Evolutionary conservation across 1,140 invertebrate genomes (phyloP).

Genomic region (Adelges cooleyi): DNA sequence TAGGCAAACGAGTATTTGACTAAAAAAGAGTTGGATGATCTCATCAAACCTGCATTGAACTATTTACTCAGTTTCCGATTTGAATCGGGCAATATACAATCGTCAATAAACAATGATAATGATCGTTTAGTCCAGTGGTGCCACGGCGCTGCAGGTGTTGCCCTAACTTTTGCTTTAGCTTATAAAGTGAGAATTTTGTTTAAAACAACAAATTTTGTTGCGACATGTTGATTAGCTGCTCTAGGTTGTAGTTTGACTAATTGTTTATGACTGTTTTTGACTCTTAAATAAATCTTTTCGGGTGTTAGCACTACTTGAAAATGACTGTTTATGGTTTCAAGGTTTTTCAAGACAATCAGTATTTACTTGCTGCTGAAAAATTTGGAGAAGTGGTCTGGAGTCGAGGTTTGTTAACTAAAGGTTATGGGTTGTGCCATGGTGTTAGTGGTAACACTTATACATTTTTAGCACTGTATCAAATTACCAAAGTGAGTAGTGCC

Average conservation of each 20-base stretch:
- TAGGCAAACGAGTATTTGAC: slow-evolving; percentile 16
- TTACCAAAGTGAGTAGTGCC: slow-evolving; percentile 51
- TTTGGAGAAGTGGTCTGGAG: slow-evolving; percentile 73
- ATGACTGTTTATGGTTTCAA: slow-evolving; percentile 34
- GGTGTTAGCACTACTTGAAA: background rate
- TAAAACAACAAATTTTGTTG: background rate
- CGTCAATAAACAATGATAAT: slow-evolving; percentile 58
- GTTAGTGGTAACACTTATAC: slow-evolving; percentile 82
- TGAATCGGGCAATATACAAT: slow-evolving; percentile 75
- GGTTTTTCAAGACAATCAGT: slow-evolving; percentile 60
- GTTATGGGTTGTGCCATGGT: slow-evolving; percentile 86
- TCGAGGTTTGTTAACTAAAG: slow-evolving; percentile 74
- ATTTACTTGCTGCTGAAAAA: slow-evolving; percentile 56
- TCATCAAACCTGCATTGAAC: slow-evolving; percentile 52
- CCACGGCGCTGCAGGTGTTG: slow-evolving; percentile 82
- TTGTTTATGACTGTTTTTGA: background rate
- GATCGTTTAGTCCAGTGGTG: slow-evolving; percentile 90
- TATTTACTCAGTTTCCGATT: slow-evolving; percentile 49
- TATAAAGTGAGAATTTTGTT: slow-evolving; percentile 50
- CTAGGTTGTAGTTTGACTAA: background rate
- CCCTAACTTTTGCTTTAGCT: slow-evolving; percentile 61
- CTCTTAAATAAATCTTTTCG: background rate
- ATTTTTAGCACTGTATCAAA: slow-evolving; percentile 68
- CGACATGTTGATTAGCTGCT: background rate
- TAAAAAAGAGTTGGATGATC: slow-evolving; percentile 43